phyloP scores from a whole-genome alignment of 2,888 invertebrate species.

The Vandiemenella viatica region DNA sequence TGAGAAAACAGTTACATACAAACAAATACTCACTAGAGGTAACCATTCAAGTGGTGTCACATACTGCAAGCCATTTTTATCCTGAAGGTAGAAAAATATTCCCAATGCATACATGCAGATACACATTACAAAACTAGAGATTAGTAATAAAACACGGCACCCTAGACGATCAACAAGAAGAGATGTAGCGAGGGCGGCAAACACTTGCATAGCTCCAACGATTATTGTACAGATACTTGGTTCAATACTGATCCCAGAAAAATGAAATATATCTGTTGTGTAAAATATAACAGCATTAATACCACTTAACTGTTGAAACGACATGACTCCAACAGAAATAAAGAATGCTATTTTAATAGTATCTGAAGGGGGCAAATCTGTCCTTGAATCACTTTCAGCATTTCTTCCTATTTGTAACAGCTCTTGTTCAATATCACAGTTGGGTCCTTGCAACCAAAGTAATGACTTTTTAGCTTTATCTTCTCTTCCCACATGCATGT shows the following conservation, averaged over 20 bases:
- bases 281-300: conserved; percentile 76
- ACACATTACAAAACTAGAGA: conserved; percentile 55
- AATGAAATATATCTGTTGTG: conserved; percentile 52
- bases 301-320: conserved; percentile 77
- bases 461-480: conserved; percentile 54
- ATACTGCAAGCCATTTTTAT: conserved; percentile 23
- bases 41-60: conserved; percentile 50
- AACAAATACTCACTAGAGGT: conserved; percentile 54
- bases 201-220: conserved; percentile 69
- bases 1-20: conserved; percentile 68
- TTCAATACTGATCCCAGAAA: conserved; percentile 41
- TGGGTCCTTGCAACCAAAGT: conserved; percentile 53
- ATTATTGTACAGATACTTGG: conserved; percentile 54
- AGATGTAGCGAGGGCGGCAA: conserved; percentile 58
- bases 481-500: conserved; percentile 23
- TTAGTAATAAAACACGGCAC: conserved; percentile 55
- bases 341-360: conserved; percentile 48
- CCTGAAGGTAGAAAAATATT: conserved; percentile 43
- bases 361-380: conserved; percentile 37
- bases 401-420: conserved; percentile 41
- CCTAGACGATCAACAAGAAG: conserved; percentile 68
- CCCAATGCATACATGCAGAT: conserved; percentile 54
- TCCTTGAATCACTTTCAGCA: conserved; percentile 36
- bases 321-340: conserved; percentile 66
- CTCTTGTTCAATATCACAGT: conserved; percentile 51